These are phyloP conservation scores for Cephus pulcher DNA, from an alignment of 2,888 invertebrate species.

Conservation along the genomic window DNA sequence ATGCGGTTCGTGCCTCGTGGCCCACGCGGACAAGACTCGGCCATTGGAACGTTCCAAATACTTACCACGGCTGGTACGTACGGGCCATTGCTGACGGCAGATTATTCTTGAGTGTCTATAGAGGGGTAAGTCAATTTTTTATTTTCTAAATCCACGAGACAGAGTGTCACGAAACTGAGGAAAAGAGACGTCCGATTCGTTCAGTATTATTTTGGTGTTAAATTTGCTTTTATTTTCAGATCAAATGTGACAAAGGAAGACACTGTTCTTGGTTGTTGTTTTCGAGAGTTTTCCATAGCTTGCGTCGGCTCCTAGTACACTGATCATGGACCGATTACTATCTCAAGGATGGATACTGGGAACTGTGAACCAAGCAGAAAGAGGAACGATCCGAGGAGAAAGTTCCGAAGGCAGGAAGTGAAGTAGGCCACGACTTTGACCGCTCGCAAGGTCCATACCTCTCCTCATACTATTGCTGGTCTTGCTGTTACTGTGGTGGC, in stretches of 20 bases:
- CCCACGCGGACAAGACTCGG: slow-evolving; percentile 57
- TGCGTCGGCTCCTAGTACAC: neutral
- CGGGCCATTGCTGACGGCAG: slow-evolving; percentile 31
- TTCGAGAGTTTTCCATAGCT: neutral
- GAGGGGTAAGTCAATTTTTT: neutral
- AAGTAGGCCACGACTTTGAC: slow-evolving; percentile 67
- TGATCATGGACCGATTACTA: neutral
- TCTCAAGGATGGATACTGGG: neutral
- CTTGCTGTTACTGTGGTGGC: neutral
- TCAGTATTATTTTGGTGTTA: neutral
- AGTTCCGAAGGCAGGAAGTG: slow-evolving; percentile 61
- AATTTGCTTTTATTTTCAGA: neutral
- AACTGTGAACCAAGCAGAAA: neutral
- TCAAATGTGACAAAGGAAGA: neutral
- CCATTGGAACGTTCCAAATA: slow-evolving; percentile 65
- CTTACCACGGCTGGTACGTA: slow-evolving; percentile 49
- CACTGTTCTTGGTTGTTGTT: neutral
- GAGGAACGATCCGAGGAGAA: slow-evolving; percentile 53
- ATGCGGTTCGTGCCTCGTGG: slow-evolving; percentile 56
- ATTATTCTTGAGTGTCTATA: neutral
- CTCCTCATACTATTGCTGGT: slow-evolving; percentile 21
- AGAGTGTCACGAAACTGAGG: neutral
- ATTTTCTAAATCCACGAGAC: neutral
- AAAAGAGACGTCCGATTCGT: neutral
- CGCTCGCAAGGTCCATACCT: slow-evolving; percentile 65